Evolutionary conservation across 2,888 invertebrate species (phyloP), one percentile per base, ranked within the genome.

Genomic region (Anticlea derivata): DNA sequence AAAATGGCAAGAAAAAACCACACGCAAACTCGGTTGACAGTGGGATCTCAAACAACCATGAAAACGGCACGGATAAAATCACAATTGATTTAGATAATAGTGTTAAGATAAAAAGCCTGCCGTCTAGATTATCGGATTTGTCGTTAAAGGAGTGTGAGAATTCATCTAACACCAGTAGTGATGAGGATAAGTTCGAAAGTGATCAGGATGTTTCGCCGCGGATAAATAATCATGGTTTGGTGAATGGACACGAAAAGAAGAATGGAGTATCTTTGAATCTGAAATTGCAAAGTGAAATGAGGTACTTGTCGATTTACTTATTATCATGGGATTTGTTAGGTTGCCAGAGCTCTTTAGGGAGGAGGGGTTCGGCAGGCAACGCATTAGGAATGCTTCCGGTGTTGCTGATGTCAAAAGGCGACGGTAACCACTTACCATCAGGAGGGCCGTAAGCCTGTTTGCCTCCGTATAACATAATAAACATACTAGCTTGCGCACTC

Each of bases 1-100:
- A 65, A 17, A 70, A 68, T 4, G 72, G 70, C 7, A 73, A 75
- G 37, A 86, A 86, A 58, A 88, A 85, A 69, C 40, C 70, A 22
- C 83, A 89, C 47, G 84, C 79, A 0, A 88, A 87, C 47, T 88
- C 88, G 0, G 84, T 89, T 0, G 89, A 90, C 51, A 90, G 89
- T 40, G 89, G 89, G 3, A 87, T 90, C 60, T 86, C 87, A 0
- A 80, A 63, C 40, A 86, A 87, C 53, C 73, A 82, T 1, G 75
- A 73, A 22, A 55, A 58, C 7, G 40, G 39, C 2, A 27, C 43
- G 0, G 52, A 60, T 11, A 48, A 61, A n/a, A n/a, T n/a, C 20
- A 10, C 58, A 0, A 80, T 79, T 33, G 70, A 71, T 33, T 45
- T 45, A 1, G 70, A 77, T 1, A 75, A 73, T 2, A 63, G 41